These are phyloP conservation scores for Enteromius unitaeniatus DNA, from an alignment of 2,797 vertebrate species.

Conservation along the genomic window DNA sequence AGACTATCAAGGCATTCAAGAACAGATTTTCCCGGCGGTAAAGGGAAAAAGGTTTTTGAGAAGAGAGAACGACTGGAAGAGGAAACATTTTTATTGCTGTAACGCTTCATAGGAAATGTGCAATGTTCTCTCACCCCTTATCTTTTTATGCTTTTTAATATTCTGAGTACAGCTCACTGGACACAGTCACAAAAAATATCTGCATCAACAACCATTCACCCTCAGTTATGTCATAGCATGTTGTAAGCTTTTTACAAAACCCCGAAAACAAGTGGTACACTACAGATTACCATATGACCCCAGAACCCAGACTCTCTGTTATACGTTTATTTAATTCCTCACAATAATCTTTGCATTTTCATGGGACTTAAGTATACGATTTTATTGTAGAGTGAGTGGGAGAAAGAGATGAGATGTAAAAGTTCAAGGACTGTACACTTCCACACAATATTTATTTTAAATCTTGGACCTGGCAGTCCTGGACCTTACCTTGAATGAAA, in stretches of 20 bases:
- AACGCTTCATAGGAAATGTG: slow-evolving; percentile 60
- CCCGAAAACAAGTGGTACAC: slow-evolving; percentile 41
- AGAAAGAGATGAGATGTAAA: slow-evolving; percentile 50
- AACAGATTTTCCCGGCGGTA: slow-evolving; percentile 97
- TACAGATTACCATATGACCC: slow-evolving; percentile 54
- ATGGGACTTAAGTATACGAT: slow-evolving; percentile 53
- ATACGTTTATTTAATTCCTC: slow-evolving; percentile 55
- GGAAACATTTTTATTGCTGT: slow-evolving; percentile 47
- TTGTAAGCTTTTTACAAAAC: slow-evolving; percentile 33
- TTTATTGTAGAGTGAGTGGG: slow-evolving; percentile 41
- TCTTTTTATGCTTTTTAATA: slow-evolving; percentile 56
- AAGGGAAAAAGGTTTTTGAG: slow-evolving; percentile 67
- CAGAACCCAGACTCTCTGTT: slow-evolving; percentile 27
- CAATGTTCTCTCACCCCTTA: slow-evolving; percentile 50
- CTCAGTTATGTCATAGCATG: slow-evolving; percentile 42
- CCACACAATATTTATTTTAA: slow-evolving; percentile 81
- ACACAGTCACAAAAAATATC: slow-evolving; percentile 11
- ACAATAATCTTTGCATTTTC: slow-evolving; percentile 72
- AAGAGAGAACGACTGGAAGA: slow-evolving; percentile 44
- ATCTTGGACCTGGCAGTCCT: slow-evolving; percentile 71
- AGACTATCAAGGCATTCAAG: slow-evolving; percentile 99
- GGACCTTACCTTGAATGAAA: slow-evolving; percentile 69
- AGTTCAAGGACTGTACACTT: slow-evolving; percentile 60
- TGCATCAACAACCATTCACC: slow-evolving; percentile 32
- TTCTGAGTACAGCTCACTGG: slow-evolving; percentile 56